Conservation (phyloP, 2,888 invertebrate species). For the Nephrocerus scutellatus region DNA sequence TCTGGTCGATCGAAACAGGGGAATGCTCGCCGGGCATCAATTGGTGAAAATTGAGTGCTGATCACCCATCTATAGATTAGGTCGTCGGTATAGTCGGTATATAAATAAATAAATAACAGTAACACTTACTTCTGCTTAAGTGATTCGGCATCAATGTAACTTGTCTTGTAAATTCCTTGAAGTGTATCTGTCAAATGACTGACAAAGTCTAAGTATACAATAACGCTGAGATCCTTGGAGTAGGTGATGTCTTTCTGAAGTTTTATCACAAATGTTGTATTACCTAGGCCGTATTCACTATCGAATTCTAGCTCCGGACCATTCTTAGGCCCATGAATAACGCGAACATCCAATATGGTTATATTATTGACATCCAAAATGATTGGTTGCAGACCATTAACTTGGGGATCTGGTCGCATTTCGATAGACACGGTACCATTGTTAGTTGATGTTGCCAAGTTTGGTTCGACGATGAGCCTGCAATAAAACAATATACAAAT, state of each 20-base stretch:
- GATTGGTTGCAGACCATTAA: conserved; percentile 39
- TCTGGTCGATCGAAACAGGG: conserved; percentile 84
- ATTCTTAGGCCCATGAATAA: conserved; percentile 27
- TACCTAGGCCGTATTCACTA: conserved; percentile 39
- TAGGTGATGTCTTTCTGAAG: conserved; percentile 27
- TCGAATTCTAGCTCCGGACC: conserved; percentile 37
- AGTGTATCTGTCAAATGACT: conserved; percentile 52
- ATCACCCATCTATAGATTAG: conserved; percentile 59
- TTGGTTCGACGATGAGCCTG: conserved; percentile 45
- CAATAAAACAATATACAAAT: conserved; percentile 17
- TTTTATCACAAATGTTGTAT: conserved; percentile 39
- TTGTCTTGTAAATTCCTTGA: conserved; percentile 52
- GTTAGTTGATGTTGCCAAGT: conserved; percentile 35
- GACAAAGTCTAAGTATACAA: conserved; percentile 50
- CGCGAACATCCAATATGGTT: conserved; percentile 39
- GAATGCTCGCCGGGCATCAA: conserved; percentile 72
- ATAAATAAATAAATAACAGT: conserved; percentile 1
- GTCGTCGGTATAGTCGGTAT: too few relatives aligned
- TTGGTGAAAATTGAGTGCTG: conserved; percentile 74
- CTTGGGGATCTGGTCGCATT: conserved; percentile 36
- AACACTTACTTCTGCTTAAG: conserved; percentile 44
- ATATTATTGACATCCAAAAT: conserved; percentile 45
- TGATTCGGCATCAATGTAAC: conserved; percentile 45
- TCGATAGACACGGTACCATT: conserved; percentile 43
- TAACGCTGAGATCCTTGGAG: conserved; percentile 37